Evolutionary conservation across 2,888 invertebrate genomes (phyloP).

Genomic region (Torymus aiolomorphi): DNA sequence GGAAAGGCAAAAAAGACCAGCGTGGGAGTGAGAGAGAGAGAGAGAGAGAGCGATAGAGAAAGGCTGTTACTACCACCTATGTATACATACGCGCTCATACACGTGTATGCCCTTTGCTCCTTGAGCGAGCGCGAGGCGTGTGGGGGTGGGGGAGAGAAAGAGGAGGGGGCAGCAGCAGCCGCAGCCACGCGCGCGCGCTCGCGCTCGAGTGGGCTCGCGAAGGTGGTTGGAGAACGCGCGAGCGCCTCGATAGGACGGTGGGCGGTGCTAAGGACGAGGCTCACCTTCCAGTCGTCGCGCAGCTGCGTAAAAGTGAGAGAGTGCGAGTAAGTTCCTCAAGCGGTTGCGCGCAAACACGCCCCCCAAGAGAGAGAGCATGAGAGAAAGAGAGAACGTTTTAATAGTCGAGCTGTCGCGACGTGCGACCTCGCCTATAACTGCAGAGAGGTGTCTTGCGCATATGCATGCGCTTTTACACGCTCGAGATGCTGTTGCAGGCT

Average conservation of each 20-base stretch:
- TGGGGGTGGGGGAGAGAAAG: conserved; percentile 56
- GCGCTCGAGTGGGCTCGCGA: conserved; percentile 27
- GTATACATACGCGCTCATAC: too few species aligned
- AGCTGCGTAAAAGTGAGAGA: conserved; percentile 35
- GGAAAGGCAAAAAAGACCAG: conserved; percentile 12
- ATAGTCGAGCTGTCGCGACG: conserved; percentile 45
- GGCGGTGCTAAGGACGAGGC: conserved; percentile 69
- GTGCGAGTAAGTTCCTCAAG: conserved; percentile 24
- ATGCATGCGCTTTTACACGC: too few species aligned
- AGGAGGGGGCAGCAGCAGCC: conserved; percentile 44
- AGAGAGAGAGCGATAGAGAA: conserved; percentile 10
- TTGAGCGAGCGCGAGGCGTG: conserved; percentile 31
- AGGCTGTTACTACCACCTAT: neutral
- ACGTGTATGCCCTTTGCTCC: too few species aligned
- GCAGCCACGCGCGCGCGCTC: conserved; percentile 38
- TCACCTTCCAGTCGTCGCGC: conserved; percentile 68
- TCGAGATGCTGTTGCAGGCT: too few species aligned
- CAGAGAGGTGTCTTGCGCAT: neutral
- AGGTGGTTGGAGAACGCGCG: conserved; percentile 65
- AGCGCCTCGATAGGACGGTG: conserved; percentile 69
- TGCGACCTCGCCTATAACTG: conserved; percentile 28
- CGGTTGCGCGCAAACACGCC: conserved; percentile 48
- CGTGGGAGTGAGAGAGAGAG: conserved; percentile 4
- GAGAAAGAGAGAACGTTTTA: conserved; percentile 28
- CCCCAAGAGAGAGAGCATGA: conserved; percentile 34